phyloP scores from a whole-genome alignment of 1,140 invertebrate genomes.

The Aphaenogaster floridana region DNA sequence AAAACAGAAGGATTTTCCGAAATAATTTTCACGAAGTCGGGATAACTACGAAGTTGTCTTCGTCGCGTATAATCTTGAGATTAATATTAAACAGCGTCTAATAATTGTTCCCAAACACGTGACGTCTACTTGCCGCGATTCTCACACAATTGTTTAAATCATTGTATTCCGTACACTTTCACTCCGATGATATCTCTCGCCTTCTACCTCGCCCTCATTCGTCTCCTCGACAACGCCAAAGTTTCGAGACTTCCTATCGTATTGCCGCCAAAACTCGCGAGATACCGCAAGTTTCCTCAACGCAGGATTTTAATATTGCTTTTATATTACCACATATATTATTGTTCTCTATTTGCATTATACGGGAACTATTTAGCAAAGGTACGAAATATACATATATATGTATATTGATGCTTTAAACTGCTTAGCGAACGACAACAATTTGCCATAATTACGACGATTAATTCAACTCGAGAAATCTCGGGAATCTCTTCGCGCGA shows the following conservation, averaged over 20 bases:
- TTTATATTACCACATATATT: slow-evolving; percentile 26
- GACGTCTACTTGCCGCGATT: slow-evolving; percentile 37
- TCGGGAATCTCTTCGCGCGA: not conserved
- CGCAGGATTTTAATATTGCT: slow-evolving; percentile 68
- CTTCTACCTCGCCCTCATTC: slow-evolving; percentile 7
- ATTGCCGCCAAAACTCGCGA: slow-evolving; percentile 64
- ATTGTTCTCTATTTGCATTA: slow-evolving; percentile 8
- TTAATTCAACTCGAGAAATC: slow-evolving; percentile 42
- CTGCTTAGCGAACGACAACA: not conserved
- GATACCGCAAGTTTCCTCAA: slow-evolving; percentile 51
- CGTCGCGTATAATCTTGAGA: slow-evolving; percentile 34
- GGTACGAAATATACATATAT: not conserved
- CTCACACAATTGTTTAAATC: slow-evolving; percentile 53
- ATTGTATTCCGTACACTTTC: slow-evolving; percentile 44
- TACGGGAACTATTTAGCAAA: not conserved
- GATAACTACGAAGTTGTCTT: slow-evolving; percentile 5
- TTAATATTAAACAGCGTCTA: slow-evolving; percentile 68
- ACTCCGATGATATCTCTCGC: slow-evolving; percentile 1
- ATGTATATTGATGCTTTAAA: not conserved
- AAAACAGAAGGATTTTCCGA: slow-evolving; percentile 59
- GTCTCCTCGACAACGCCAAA: slow-evolving; percentile 57
- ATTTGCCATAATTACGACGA: slow-evolving; percentile 8
- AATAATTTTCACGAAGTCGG: slow-evolving; percentile 33
- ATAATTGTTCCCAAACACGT: slow-evolving; percentile 32
- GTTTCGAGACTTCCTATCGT: slow-evolving; percentile 68